Base-by-base conservation (phyloP, 2,888 invertebrate genomes). In the Lasioglossum lativentre region DNA sequence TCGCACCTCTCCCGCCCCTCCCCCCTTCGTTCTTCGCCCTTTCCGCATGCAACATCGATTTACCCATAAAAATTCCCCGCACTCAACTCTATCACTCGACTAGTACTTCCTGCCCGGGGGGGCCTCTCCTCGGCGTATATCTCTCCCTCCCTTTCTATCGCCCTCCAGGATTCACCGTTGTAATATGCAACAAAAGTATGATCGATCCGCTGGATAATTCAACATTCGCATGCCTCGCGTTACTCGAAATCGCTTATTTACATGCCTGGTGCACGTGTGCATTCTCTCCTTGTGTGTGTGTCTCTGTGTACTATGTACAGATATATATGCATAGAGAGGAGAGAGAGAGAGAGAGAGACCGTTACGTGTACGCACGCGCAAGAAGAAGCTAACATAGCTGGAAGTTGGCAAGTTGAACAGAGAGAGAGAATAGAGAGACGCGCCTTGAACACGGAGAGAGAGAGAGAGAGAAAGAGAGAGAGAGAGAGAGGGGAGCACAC, bases 51-150 rank as follows among this genome's bases (percentile, higher is more conserved):
- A 92, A 90, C 93, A 93, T 93, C 93, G 93, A 95, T 95, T 95
- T 95, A 94, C 87, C 94, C 93, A 95, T 95, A 95, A 95, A 94
- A 95, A 95, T 94, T 94, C 92, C 91, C 91, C 83, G 92, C 91
- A 89, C 92, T 91, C 92, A 92, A 92, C 93, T 94, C 93, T 93
- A 94, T 95, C 93, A 93, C 91, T 93, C 91, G 90, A 92, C 93
- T 93, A 93, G 94, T 94, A 93, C 93, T 94, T 93, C 93, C 93
- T 94, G 93, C 92, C 93, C 92, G 93, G 93, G 93, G 56, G 56
- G n/a, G n/a, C n/a, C n/a, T 10, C 23, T 56, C 91, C 89, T 91
- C 91, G 88, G 38, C 6, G 0, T 47, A 0, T 52, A 2, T 52
- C 52, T 47, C 47, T 19, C 6, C 6, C 52, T 45, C 47, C 16